Percentiles rank a stretch among this genome's conserved stretches.
Conservation (phyloP, 2,888 invertebrate species). For the Seladonia tumulorum region DNA sequence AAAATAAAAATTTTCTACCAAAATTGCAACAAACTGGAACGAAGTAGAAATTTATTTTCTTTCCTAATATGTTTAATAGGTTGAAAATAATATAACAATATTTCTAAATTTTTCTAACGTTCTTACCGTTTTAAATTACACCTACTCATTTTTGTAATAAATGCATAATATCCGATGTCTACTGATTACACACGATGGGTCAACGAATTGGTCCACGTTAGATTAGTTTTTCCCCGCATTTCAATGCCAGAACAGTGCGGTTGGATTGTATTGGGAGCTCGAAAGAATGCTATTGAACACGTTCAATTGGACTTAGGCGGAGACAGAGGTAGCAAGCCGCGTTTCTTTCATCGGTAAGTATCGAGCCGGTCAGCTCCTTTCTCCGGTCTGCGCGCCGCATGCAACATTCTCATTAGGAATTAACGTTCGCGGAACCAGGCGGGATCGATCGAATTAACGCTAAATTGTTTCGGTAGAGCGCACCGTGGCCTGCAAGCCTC, state of each 20-base stretch:
- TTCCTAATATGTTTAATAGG: too few relatives aligned
- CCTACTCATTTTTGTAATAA: too few relatives aligned
- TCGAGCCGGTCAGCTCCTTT: conserved; percentile 13
- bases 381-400: neutral
- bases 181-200: neutral
- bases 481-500: neutral
- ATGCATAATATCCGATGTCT: too few relatives aligned
- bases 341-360: neutral
- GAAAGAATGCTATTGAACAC: neutral
- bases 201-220: too few relatives aligned
- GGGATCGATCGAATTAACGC: conserved; percentile 15
- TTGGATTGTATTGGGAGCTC: neutral
- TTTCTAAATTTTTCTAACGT: too few relatives aligned
- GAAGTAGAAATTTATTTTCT: too few relatives aligned
- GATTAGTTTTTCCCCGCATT: too few relatives aligned
- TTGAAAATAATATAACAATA: too few relatives aligned
- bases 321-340: neutral
- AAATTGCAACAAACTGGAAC: too few relatives aligned
- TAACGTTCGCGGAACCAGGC: neutral
- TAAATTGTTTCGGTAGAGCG: neutral
- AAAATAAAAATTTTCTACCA: too few relatives aligned
- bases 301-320: neutral
- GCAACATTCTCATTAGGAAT: conserved; percentile 17
- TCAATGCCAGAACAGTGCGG: too few relatives aligned
- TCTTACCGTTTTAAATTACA: too few relatives aligned